These are phyloP conservation scores for Paramacrobiotus metropolitanus DNA, from an alignment of 1,140 invertebrate genomes.

Conservation along the genomic window DNA sequence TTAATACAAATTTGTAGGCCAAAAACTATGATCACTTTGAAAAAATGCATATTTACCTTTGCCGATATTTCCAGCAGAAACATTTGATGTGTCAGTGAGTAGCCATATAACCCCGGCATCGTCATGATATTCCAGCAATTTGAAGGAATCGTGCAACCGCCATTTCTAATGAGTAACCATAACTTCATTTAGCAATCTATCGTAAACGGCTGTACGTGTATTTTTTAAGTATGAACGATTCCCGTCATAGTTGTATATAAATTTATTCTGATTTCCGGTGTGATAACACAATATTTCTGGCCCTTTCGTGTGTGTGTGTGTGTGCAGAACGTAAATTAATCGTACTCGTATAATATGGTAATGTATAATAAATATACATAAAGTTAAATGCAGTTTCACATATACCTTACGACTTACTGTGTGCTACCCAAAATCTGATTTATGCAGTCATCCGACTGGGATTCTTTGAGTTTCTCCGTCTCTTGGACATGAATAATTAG, in stretches of 20 bases:
- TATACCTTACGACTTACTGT: slow-evolving; percentile 9
- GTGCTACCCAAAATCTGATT: slow-evolving; percentile 4
- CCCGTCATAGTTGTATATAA: no score
- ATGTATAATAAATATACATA: slow-evolving; percentile 5
- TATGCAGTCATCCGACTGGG: neutral
- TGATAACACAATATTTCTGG: no score
- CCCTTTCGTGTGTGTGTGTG: no score
- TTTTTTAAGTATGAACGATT: slow-evolving; percentile 7
- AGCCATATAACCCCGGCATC: slow-evolving; percentile 13
- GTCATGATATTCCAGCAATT: slow-evolving; percentile 18
- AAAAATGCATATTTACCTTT: slow-evolving; percentile 12
- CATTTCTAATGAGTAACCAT: neutral
- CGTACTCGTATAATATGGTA: no score
- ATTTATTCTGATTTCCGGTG: no score
- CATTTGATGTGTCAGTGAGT: slow-evolving; percentile 19
- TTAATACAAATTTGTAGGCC: no score
- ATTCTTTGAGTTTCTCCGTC: neutral
- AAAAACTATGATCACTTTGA: neutral
- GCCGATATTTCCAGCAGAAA: slow-evolving; percentile 19
- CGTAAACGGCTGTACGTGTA: neutral
- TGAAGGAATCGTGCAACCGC: slow-evolving; percentile 14
- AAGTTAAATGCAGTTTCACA: neutral
- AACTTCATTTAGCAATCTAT: neutral
- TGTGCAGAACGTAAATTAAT: no score
- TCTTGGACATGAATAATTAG: neutral